Evolutionary conservation across 2,113 vertebrate genomes (phyloP), one percentile per base, ranked within the genome.

Genomic region (Peucedramus taeniatus): DNA sequence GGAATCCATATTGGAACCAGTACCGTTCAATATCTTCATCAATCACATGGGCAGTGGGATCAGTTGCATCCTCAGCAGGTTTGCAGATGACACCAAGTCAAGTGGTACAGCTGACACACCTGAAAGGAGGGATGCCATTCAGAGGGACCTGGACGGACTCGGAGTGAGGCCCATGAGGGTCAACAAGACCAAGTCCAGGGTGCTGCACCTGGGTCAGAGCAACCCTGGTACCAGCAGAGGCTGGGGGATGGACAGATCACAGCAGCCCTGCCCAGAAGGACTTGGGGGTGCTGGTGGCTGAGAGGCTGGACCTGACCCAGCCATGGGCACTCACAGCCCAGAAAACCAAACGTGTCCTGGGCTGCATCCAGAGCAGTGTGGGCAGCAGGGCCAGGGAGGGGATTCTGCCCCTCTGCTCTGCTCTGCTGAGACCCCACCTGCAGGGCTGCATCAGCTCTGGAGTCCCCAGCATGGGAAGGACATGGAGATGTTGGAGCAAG

Each of bases 1-100:
- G 23, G 9, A 6, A 10, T 82, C 37, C 1, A 0, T 51, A 7
- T 0, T 37, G 37, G 47, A 16, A 51, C 13, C 3, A 37, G 22
- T 47, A 45, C 42, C 23, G 11, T 72, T 35, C n/a, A 42, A 1
- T 39, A 12, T 71, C 18, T 49, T 20, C 17, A 15, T 60, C 16
- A 26, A 0, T 61, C 40, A 18, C 30, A 12, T 1, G 42, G 39
- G 47, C 6, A 24, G 22, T 20, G 53, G 30, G 37, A 64, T 60
- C 0, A 0, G 30, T 17, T 33, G 31, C n/a, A 70, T 10, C 9
- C 17, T 78, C 12, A 37, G 22, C 4, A 37, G 23, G 23, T 75
- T 45, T 79, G 31, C 20, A 63, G 60, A 28, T 27, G 31, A 51
- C 22, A 37, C 6, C 11, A 51, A 60, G 30, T 15, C n/a, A 31